A percentile compares a stretch with the other conserved stretches of the same genome.
These are phyloP conservation scores for Catonia carolina DNA, from an alignment of 2,888 invertebrate species.

Conservation along the genomic window DNA sequence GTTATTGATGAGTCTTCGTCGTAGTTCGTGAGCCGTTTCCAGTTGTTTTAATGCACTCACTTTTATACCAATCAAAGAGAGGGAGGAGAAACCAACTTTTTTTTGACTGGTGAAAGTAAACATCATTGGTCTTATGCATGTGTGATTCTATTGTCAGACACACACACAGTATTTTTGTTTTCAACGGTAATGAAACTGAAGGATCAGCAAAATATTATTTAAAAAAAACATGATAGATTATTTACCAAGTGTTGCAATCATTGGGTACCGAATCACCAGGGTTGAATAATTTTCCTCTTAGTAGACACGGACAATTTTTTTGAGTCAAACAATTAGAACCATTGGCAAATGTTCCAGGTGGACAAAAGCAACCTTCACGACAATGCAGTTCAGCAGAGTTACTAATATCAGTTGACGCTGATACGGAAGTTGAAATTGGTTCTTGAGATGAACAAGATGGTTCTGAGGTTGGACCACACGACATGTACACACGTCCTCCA, in stretches of 20 bases:
- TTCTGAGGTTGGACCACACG: conserved; percentile 66
- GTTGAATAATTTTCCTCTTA: conserved; percentile 63
- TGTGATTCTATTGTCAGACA: no score
- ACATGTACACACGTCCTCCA: conserved; percentile 65
- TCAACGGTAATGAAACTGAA: no score
- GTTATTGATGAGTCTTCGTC: no score
- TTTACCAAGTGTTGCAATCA: conserved; percentile 85
- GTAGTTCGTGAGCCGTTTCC: no score
- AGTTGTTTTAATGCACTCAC: no score
- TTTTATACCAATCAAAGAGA: no score
- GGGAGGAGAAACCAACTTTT: no score
- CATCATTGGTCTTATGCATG: no score
- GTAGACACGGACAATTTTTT: conserved; percentile 70
- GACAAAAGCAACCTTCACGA: conserved; percentile 86
- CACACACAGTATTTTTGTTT: no score
- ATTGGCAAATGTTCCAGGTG: conserved; percentile 66
- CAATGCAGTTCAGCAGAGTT: conserved; percentile 45
- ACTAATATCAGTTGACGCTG: not conserved
- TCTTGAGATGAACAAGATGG: conserved; percentile 59
- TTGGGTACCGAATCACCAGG: conserved; percentile 65
- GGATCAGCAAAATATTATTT: no score
- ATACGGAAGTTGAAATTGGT: conserved; percentile 28
- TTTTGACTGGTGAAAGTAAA: no score
- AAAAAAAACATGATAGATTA: no score
- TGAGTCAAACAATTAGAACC: conserved; percentile 64